Percentiles rank a stretch among this genome's conserved stretches.
Evolutionary conservation across 2,797 vertebrate species (phyloP).

Genomic region (Naso thynnoides): DNA sequence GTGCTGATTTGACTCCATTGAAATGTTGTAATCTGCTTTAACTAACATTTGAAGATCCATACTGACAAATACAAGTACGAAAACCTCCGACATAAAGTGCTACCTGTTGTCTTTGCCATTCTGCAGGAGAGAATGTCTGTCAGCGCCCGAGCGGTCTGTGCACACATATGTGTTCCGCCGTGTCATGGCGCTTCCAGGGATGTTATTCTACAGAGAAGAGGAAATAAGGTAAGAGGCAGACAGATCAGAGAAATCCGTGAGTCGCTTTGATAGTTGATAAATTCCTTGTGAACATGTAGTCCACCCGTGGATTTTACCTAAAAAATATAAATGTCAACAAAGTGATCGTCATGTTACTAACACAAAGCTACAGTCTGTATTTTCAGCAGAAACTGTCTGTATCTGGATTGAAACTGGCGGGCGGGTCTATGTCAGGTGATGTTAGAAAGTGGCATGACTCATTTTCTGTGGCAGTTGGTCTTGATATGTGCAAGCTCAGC

Average conservation of each 20-base stretch:
- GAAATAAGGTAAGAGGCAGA: not conserved
- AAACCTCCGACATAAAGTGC: not conserved
- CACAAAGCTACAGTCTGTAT: not conserved
- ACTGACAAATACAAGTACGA: not conserved
- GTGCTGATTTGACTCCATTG: not conserved
- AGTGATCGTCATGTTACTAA: not conserved
- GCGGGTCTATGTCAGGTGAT: not conserved
- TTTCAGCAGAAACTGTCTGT: not conserved
- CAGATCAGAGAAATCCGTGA: not conserved
- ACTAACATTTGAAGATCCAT: not conserved
- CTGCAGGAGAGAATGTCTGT: constrained; percentile 91
- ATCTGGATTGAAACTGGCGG: too few relatives aligned
- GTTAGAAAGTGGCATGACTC: not conserved
- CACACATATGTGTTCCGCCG: constrained; percentile 95
- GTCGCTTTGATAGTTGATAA: not conserved
- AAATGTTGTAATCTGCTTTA: not conserved
- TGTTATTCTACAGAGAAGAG: constrained; percentile 86
- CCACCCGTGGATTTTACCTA: not conserved
- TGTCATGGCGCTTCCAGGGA: constrained; percentile 93
- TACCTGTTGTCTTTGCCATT: constrained; percentile 97
- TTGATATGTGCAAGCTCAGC: not conserved
- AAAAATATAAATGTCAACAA: not conserved
- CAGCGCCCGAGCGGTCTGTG: constrained; percentile 89
- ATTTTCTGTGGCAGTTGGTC: not conserved
- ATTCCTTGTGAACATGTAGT: not conserved